These are phyloP conservation scores for Macrophya alboannulata DNA, from an alignment of 2,888 invertebrate species.

Conservation along the genomic window DNA sequence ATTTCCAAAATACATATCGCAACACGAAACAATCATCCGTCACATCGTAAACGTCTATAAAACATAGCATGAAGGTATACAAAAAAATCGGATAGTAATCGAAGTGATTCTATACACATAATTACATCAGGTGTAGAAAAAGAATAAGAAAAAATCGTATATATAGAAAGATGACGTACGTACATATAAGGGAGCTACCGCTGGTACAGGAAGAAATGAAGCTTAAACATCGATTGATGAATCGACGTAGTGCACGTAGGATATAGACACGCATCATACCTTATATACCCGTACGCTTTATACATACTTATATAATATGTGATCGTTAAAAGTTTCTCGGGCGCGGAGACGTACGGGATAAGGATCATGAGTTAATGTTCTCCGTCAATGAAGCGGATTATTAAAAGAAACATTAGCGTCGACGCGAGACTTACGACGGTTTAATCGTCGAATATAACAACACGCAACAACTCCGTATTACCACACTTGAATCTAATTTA, in stretches of 20 bases:
- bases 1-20: background rate
- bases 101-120: background rate
- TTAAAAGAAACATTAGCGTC: slow-evolving; percentile 68
- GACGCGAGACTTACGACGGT: slow-evolving; percentile 63
- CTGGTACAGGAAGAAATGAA: background rate
- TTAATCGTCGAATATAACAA: slow-evolving; percentile 68
- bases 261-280: background rate
- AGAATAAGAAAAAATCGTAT: background rate
- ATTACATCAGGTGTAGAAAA: background rate
- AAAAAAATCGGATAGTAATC: background rate
- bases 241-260: background rate
- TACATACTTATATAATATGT: background rate
- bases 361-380: slow-evolving; percentile 64
- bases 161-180: background rate
- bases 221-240: background rate
- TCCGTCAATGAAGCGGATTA: slow-evolving; percentile 66
- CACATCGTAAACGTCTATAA: background rate
- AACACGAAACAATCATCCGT: too few species aligned
- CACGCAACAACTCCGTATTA: slow-evolving; percentile 60
- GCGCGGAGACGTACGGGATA: background rate
- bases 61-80: background rate
- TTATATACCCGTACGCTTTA: background rate
- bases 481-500: slow-evolving; percentile 63
- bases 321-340: background rate
- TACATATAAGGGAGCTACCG: background rate